A percentile compares a stretch with the other conserved stretches of the same genome.
Evolutionary conservation across 2,797 vertebrate species (phyloP).

Genomic region (Fistularia tabacaria): DNA sequence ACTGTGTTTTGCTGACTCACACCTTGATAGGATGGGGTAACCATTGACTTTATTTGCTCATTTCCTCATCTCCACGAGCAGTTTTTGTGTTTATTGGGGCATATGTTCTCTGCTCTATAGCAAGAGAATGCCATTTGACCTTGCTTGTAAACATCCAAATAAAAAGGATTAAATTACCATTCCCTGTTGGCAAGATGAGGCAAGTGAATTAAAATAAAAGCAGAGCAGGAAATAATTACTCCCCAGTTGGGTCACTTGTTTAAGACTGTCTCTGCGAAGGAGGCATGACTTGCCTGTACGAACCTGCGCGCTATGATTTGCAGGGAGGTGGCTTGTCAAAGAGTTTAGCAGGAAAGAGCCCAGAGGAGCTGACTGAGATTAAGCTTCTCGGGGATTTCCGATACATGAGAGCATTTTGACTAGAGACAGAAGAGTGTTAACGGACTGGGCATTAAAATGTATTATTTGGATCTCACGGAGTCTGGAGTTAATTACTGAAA

Average conservation of each 20-base stretch:
- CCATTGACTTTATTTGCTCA: constrained; percentile 32
- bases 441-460: constrained; percentile 30
- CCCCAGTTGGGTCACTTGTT: constrained; percentile 45
- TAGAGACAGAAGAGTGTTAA: too few species aligned
- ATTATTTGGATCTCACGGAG: not conserved
- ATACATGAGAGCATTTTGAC: too few species aligned
- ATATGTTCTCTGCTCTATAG: constrained; percentile 28
- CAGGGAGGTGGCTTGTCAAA: constrained; percentile 56
- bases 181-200: constrained; percentile 43
- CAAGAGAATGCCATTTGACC: constrained; percentile 41
- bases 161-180: constrained; percentile 50
- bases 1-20: constrained; percentile 52
- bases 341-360: constrained; percentile 34
- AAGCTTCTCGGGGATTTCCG: constrained; percentile 34
- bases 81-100: constrained; percentile 30
- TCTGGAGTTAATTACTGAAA: constrained; percentile 2
- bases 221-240: constrained; percentile 28
- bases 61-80: constrained; percentile 26
- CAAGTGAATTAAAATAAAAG: constrained; percentile 43
- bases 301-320: constrained; percentile 57
- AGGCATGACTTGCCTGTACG: constrained; percentile 48
- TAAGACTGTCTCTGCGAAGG: constrained; percentile 21
- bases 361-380: constrained; percentile 52
- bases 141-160: constrained; percentile 54
- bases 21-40: constrained; percentile 39